These are phyloP conservation scores for Lanius collurio DNA, from an alignment of 2,113 vertebrate genomes.

Conservation along the genomic window DNA sequence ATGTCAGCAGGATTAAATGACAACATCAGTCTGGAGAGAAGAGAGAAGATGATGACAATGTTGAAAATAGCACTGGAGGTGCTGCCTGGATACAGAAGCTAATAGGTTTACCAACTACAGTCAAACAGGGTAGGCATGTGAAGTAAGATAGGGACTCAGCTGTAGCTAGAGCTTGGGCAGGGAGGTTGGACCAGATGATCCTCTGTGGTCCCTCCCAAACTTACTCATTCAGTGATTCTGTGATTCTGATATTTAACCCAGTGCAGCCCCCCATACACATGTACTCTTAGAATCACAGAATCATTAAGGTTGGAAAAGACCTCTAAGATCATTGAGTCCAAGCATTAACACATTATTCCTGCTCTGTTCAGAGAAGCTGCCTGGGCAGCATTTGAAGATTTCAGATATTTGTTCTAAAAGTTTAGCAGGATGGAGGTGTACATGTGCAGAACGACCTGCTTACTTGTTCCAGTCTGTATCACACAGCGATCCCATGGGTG, in stretches of 20 bases:
- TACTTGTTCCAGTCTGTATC: background rate
- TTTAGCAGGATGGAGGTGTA: background rate
- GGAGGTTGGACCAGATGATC: background rate
- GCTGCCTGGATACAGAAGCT: background rate
- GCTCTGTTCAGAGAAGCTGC: background rate
- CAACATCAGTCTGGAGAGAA: background rate
- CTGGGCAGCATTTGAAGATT: background rate
- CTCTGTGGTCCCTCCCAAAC: background rate
- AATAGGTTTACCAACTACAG: background rate
- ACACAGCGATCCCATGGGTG: rapidly evolving
- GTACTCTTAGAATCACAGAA: background rate
- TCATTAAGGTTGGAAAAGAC: background rate
- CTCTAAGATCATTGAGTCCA: background rate
- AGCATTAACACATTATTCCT: background rate
- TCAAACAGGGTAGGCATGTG: background rate
- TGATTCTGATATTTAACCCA: background rate
- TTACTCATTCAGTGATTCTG: background rate
- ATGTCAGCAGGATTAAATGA: slow-evolving; percentile 17
- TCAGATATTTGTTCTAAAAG: background rate
- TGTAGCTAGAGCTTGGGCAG: background rate
- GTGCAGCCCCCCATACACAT: rapidly evolving
- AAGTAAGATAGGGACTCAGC: background rate
- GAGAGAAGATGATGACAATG: background rate
- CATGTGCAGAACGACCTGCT: background rate
- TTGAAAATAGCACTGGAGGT: background rate